Conservation (phyloP, 2,888 invertebrate genomes). For the Sipunculus nudus region DNA sequence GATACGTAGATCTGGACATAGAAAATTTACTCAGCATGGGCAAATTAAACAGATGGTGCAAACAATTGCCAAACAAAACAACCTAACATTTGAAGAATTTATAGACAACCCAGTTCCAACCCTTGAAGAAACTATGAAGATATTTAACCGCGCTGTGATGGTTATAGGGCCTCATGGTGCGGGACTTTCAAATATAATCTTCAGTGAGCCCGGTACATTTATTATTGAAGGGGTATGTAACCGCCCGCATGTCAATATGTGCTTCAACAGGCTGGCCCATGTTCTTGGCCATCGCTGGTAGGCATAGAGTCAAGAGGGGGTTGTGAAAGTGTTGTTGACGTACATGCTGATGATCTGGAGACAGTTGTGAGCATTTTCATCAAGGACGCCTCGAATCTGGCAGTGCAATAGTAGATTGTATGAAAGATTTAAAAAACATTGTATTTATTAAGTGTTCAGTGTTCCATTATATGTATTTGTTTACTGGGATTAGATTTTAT, state of each 20-base stretch:
- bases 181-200: constrained; percentile 37
- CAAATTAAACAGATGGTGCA: constrained; percentile 14
- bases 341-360: constrained; percentile 19
- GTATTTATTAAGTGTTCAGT: too few species aligned
- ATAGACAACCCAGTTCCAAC: constrained; percentile 31
- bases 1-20: constrained; percentile 19
- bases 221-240: constrained; percentile 42
- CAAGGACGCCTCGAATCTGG: too few species aligned
- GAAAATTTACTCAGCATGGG: constrained; percentile 8
- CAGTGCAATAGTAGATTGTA: too few species aligned
- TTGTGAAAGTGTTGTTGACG: constrained; percentile 28
- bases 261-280: constrained; percentile 36
- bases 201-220: constrained; percentile 24
- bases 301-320: constrained; percentile 32
- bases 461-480: too few species aligned
- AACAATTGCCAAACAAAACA: constrained; percentile 10
- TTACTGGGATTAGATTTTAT: too few species aligned
- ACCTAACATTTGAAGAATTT: constrained; percentile 25
- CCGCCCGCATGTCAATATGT: constrained; percentile 43
- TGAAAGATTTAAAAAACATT: too few species aligned
- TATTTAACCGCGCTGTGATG: constrained; percentile 30
- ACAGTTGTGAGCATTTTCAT: constrained; percentile 11
- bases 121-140: constrained; percentile 25
- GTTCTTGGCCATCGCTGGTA: constrained; percentile 34
- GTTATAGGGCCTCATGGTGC: constrained; percentile 43